Percentiles rank a stretch among this genome's conserved stretches.
Evolutionary conservation across 1,140 invertebrate species (phyloP).

Genomic region (Protaetia brevitarsis): DNA sequence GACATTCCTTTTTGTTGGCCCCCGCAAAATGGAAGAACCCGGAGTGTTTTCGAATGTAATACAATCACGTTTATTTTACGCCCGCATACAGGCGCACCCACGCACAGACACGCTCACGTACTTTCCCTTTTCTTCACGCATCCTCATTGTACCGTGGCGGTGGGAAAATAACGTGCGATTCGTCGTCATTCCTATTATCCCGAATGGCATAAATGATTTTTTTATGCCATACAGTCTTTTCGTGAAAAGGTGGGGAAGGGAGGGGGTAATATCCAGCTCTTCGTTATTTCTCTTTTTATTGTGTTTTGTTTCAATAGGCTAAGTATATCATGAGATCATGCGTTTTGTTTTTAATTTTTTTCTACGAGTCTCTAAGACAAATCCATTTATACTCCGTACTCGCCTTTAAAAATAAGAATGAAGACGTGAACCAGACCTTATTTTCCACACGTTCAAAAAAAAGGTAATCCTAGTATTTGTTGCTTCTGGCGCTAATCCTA

Average conservation of each 20-base stretch:
- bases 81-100: not conserved
- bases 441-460: no score
- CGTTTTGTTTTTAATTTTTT: no score
- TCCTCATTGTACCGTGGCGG: not conserved
- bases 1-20: not conserved
- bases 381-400: no score
- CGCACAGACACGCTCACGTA: not conserved
- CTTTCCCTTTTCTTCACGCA: not conserved
- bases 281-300: no score
- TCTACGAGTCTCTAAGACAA: no score
- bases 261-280: no score
- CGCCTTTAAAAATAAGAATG: no score
- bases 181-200: slow-evolving; percentile 9
- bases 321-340: no score
- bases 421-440: no score
- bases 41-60: slow-evolving; percentile 13
- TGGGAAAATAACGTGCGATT: slow-evolving; percentile 1
- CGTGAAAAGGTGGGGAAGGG: not conserved
- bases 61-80: slow-evolving; percentile 13
- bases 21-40: not conserved
- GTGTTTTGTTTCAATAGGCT: no score
- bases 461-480: no score
- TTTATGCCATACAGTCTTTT: not conserved
- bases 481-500: no score
- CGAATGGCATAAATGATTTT: slow-evolving; percentile 15